Evolutionary conservation across 2,113 vertebrate species (phyloP).

Genomic region (Hiodon tergisus): DNA sequence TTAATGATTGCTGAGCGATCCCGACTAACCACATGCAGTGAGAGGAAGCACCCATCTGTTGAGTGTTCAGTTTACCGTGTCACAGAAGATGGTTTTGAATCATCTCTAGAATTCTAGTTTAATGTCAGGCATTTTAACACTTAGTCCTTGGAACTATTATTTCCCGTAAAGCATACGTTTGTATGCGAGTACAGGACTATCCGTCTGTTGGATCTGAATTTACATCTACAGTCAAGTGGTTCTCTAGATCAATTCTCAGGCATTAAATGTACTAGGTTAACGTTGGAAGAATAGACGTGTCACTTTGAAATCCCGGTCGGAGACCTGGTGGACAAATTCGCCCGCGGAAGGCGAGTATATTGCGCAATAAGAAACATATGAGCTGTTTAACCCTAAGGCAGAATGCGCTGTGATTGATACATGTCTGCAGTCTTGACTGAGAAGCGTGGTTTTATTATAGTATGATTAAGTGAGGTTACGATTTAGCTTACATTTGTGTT

Average conservation of each 20-base stretch:
- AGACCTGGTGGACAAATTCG: not conserved
- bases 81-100: not conserved
- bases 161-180: no score
- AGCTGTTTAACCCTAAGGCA: not conserved
- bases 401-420: no score
- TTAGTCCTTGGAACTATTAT: no score
- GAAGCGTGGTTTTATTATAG: no score
- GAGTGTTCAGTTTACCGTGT: constrained; percentile 43
- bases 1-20: constrained; percentile 42
- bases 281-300: not conserved
- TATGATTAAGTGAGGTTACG: no score
- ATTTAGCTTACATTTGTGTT: no score
- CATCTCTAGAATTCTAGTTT: not conserved
- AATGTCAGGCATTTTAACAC: no score
- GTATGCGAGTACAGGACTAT: no score
- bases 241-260: not conserved
- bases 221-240: no score
- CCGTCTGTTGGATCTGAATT: no score
- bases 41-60: constrained; percentile 60
- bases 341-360: not conserved
- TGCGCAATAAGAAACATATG: not conserved
- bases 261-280: no score
- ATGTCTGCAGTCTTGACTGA: no score
- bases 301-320: not conserved
- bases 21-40: constrained; percentile 43